These are phyloP conservation scores for Spodoptera picta DNA, from an alignment of 2,888 invertebrate species.

Conservation along the genomic window DNA sequence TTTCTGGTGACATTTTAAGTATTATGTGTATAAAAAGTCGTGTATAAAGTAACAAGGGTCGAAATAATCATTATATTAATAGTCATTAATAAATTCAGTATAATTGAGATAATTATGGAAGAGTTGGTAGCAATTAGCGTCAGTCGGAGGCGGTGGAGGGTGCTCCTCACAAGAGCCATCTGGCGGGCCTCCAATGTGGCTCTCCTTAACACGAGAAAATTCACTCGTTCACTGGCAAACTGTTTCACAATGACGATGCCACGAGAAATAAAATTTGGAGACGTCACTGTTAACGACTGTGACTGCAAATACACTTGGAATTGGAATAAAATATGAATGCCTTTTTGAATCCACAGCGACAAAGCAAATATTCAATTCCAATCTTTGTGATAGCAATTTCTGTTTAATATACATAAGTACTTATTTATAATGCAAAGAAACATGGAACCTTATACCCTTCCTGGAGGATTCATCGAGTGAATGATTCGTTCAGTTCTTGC, in stretches of 20 bases:
- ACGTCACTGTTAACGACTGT: conserved; percentile 48
- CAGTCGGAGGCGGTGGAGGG: conserved; percentile 74
- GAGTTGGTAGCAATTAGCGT: conserved; percentile 86
- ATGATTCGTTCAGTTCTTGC: conserved; percentile 10
- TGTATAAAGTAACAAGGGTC: conserved; percentile 37
- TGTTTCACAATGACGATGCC: conserved; percentile 61
- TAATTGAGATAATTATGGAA: conserved; percentile 81
- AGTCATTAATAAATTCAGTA: conserved; percentile 68
- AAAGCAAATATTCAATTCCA: not conserved
- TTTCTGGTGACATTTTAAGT: conserved; percentile 10
- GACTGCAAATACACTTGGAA: conserved; percentile 19
- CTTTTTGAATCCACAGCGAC: conserved; percentile 10
- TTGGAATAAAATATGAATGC: conserved; percentile 16
- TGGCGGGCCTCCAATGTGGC: conserved; percentile 83
- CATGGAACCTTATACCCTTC: conserved; percentile 21
- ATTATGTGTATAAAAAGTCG: conserved; percentile 19
- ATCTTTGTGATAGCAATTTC: not conserved
- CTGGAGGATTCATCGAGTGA: conserved; percentile 14
- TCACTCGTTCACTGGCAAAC: conserved; percentile 68
- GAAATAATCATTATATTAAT: conserved; percentile 56
- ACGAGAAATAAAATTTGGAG: conserved; percentile 54
- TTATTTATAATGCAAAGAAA: conserved; percentile 28
- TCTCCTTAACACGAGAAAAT: conserved; percentile 75
- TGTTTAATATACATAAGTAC: conserved; percentile 13
- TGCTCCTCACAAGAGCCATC: conserved; percentile 81